Conservation (phyloP, 2,113 vertebrate species). For the Sigmodon hispidus region DNA sequence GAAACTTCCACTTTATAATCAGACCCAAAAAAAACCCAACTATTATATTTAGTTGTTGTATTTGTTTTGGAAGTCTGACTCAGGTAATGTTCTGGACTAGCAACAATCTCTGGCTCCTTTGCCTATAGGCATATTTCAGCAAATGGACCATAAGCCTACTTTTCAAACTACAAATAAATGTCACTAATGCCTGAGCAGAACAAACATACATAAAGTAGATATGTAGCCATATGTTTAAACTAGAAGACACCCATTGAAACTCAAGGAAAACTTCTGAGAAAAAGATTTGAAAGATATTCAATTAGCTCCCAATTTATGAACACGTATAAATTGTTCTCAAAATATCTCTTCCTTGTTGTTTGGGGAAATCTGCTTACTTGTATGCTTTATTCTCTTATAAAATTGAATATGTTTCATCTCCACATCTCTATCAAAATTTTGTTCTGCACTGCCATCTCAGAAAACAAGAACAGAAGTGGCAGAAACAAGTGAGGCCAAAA, state of each 20-base stretch:
- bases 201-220: neutral
- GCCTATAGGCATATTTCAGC: neutral
- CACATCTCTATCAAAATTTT: neutral
- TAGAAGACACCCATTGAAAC: neutral
- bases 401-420: neutral
- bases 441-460: neutral
- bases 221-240: neutral
- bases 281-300: slow-evolving; percentile 24
- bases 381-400: neutral
- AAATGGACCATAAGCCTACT: neutral
- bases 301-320: neutral
- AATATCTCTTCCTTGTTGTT: neutral
- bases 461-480: neutral
- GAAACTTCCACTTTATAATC: neutral
- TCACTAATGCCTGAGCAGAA: neutral
- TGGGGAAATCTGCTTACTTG: neutral
- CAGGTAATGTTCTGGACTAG: neutral
- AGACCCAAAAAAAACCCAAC: neutral
- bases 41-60: neutral
- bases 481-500: neutral
- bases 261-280: neutral
- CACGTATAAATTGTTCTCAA: neutral
- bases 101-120: neutral
- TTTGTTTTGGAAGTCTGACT: neutral
- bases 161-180: slow-evolving; percentile 44